Base-by-base conservation (phyloP, 1,140 invertebrate species). In the Eubasilissa regina region DNA sequence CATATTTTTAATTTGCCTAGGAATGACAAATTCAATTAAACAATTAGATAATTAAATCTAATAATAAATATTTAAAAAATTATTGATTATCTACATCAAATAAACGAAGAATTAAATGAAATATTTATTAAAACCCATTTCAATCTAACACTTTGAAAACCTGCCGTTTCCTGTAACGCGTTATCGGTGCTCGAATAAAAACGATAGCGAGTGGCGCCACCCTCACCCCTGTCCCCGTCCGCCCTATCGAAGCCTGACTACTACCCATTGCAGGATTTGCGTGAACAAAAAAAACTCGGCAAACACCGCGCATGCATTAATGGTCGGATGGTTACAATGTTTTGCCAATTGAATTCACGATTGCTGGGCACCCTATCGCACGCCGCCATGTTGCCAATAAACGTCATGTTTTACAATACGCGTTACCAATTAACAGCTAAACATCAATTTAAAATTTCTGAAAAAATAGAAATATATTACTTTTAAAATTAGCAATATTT, bases 321-420 rank as follows among this genome's bases (percentile, higher is more conserved):
- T 76, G 75, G 56, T 47, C 75, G 45, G n/a, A 51, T 21, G 58
- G 75, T 76, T 66, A 75, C 58, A 66, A 66, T 76, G 58, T 76
- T 76, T 76, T 62, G 60, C 43, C 75, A 66, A 76, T 76, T 66
- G 47, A 76, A 76, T 64, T 76, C 58, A 76, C 75, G 19, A 75
- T 62, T 76, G 17, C 75, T 19, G 56, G 60, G 15, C 15, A 44
- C 75, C 43, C 45, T 64, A 64, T 73, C 70, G 70, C 51, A 6
- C 17, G 47, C 70, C 47, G 70, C 70, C 70, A 73, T 56, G 47
- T 73, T 70, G 13, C 11, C 66, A 70, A 47, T 70, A 51, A 48
- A 51, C 66, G 47, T 70, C 66, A 48, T 15, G 21, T 58, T 58
- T 58, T 13, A 58, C 17, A 58, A 58, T 58, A 19, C 21, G 55